Conservation (phyloP, 1,140 invertebrate species). For the Panulirus ornatus region DNA sequence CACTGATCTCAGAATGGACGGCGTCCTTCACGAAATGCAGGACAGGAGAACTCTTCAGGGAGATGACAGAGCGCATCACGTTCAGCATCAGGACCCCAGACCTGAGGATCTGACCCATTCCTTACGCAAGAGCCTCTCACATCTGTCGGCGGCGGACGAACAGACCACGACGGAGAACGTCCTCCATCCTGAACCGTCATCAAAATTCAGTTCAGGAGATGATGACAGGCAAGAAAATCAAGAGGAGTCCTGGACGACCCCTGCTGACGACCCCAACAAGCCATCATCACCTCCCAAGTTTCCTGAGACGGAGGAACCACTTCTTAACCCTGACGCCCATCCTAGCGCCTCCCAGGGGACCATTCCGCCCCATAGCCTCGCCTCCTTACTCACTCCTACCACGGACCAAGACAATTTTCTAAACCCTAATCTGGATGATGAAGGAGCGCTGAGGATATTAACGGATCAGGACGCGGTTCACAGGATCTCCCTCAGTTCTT, state of each 20-base stretch:
- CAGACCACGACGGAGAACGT: not conserved
- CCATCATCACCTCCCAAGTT: not conserved
- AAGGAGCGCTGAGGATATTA: not conserved
- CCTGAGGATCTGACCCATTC: not conserved
- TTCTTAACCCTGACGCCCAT: not conserved
- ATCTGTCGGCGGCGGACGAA: not conserved
- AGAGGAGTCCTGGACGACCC: slow-evolving; percentile 19
- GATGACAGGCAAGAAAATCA: slow-evolving; percentile 31
- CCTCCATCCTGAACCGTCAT: not conserved
- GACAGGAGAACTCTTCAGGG: not conserved
- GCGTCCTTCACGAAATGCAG: not conserved
- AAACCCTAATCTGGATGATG: no score
- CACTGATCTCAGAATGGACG: not conserved
- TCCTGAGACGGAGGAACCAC: not conserved
- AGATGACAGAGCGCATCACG: no score
- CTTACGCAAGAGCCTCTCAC: not conserved
- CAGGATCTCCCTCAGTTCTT: not conserved
- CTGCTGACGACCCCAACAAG: not conserved
- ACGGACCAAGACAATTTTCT: not conserved
- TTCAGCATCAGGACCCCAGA: no score
- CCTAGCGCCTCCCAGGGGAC: not conserved
- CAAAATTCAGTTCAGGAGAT: slow-evolving; percentile 19
- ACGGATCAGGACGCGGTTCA: not conserved
- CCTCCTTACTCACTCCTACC: not conserved
- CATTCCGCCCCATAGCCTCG: not conserved